A percentile compares a stretch with the other conserved stretches of the same genome.
Conservation (phyloP, 2,888 invertebrate genomes). For the Caenorhabditis drosophilae region DNA sequence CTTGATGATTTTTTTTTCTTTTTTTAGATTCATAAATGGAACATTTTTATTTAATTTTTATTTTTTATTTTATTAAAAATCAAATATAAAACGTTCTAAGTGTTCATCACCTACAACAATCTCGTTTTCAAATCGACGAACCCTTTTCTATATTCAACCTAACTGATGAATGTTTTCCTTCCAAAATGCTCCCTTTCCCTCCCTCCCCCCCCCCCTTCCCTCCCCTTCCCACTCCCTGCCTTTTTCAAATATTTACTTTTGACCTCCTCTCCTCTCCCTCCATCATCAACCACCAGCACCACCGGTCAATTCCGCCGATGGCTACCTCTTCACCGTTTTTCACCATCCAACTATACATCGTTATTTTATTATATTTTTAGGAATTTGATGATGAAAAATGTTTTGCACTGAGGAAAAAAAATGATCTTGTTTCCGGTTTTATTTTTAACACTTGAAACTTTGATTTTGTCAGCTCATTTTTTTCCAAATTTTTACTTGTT, state of each 20-base stretch:
- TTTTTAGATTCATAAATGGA: background rate
- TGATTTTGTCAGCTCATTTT: no score
- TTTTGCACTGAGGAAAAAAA: no score
- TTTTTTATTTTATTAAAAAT: no score
- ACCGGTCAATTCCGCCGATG: background rate
- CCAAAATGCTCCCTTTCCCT: background rate
- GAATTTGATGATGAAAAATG: no score
- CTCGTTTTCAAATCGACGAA: slow-evolving; percentile 1
- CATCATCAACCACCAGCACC: no score
- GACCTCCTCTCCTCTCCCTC: slow-evolving; percentile 16
- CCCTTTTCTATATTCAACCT: slow-evolving; percentile 19
- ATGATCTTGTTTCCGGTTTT: no score
- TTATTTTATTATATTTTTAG: slow-evolving; percentile 1
- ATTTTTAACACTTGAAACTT: no score
- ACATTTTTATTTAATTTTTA: background rate
- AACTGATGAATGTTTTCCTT: slow-evolving; percentile 4
- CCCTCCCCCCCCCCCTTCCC: slow-evolving; percentile 6
- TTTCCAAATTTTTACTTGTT: no score
- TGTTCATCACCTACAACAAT: no score
- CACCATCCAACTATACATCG: slow-evolving; percentile 4
- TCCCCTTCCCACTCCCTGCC: slow-evolving; percentile 2
- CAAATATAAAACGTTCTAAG: no score
- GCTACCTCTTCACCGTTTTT: slow-evolving; percentile 21
- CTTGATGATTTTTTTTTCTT: background rate
- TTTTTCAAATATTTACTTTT: slow-evolving; percentile 32